Evolutionary conservation across 1,140 invertebrate genomes (phyloP), one percentile per base, ranked within the genome.

Genomic region (Leptopilina clavipes): DNA sequence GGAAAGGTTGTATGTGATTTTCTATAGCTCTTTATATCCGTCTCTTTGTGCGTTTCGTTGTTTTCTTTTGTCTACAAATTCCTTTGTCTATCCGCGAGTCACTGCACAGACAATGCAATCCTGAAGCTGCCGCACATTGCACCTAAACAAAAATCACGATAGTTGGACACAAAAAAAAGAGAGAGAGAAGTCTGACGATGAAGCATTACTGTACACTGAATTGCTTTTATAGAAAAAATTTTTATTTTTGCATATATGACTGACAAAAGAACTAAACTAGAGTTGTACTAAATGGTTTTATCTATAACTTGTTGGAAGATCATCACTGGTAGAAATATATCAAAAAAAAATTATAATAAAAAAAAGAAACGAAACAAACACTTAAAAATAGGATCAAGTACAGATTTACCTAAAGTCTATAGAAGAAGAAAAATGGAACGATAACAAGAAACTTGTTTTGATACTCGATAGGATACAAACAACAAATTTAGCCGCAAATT

Each of bases 101-200:
- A 59, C 19, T 59, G 56, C 9, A 59, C 22, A 25, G 56, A 59
- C 56, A 59, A 59, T 59, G 22, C 56, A 59, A 59, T 59, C 56
- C 56, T 59, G 56, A 25, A 59, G 56, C 56, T 59, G 56, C 19
- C 56, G 56, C 56, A 59, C 56, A 59, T 25, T 59, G 56, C 56
- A 59, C 56, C 56, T 14, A 25, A 59, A 59, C 56, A 59, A 25
- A 59, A 59, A 59, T 59, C 56, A 59, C 18, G 56, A 59, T 59
- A 10, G 56, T 31, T 22, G 56, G 11, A 1, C 25, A 14, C 14
- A n/a, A 48, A 48, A 31, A 25, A 25, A 9, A 59, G 19, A 59
- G n/a, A n/a, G n/a, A n/a, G n/a, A 25, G 56, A 59, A 12, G 22
- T 59, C 56, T 25, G 56, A 59, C 56, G 56, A 22, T 59, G 9